These are phyloP conservation scores for Aricia artaxerxes DNA, from an alignment of 2,888 invertebrate genomes.

Conservation along the genomic window DNA sequence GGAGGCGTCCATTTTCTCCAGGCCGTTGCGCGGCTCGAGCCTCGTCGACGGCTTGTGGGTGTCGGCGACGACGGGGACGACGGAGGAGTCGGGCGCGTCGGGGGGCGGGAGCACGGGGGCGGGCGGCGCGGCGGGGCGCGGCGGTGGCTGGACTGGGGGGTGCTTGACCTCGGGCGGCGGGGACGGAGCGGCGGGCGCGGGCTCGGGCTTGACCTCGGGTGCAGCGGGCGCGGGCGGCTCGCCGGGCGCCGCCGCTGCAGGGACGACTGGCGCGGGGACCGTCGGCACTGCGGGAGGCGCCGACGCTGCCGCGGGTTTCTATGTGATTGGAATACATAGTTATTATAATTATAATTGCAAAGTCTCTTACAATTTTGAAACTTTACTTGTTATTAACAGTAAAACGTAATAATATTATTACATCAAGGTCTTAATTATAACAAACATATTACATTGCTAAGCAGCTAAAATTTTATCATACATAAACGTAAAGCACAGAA, in stretches of 20 bases:
- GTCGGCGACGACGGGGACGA: slow-evolving; percentile 49
- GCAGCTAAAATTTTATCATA: too few species aligned
- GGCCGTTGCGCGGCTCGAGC: slow-evolving; percentile 66
- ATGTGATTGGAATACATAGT: neutral
- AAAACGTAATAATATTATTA: too few species aligned
- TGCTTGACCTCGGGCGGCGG: slow-evolving; percentile 55
- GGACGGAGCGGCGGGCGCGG: slow-evolving; percentile 48
- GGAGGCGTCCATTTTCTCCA: slow-evolving; percentile 68
- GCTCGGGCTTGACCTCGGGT: slow-evolving; percentile 54
- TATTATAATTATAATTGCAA: too few species aligned
- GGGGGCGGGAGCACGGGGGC: slow-evolving; percentile 37
- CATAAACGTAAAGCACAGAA: neutral
- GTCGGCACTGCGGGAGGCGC: slow-evolving; percentile 49
- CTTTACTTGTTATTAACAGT: too few species aligned
- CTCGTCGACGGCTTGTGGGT: slow-evolving; percentile 56
- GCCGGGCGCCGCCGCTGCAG: slow-evolving; percentile 38
- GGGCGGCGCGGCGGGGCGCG: slow-evolving; percentile 36
- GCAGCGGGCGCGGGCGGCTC: slow-evolving; percentile 48
- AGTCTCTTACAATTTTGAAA: too few species aligned
- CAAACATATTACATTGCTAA: too few species aligned
- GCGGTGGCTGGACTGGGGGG: slow-evolving; percentile 48
- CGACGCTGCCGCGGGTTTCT: slow-evolving; percentile 40
- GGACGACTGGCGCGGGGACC: slow-evolving; percentile 52
- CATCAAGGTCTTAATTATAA: too few species aligned
- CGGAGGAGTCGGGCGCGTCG: slow-evolving; percentile 48